Conservation (phyloP, 2,113 vertebrate genomes). For the Melanerpes aurifrons region DNA sequence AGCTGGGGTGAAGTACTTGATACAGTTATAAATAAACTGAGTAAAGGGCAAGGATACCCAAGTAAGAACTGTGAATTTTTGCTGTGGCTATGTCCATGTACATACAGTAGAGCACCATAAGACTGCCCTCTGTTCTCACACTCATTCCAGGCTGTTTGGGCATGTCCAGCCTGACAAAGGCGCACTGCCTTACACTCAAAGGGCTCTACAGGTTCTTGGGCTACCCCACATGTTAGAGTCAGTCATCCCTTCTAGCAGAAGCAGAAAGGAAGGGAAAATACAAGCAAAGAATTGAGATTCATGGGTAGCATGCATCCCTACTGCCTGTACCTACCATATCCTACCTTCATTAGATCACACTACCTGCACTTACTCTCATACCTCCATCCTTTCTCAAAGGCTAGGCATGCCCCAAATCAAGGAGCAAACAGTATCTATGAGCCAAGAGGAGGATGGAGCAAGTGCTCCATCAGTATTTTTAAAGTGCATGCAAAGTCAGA, state of each 20-base stretch:
- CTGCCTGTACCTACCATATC: rapidly evolving
- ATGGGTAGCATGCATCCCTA: not conserved
- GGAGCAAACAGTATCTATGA: not conserved
- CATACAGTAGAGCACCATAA: rapidly evolving
- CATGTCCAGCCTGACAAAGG: not conserved
- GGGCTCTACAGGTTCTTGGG: not conserved
- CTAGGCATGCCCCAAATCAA: not conserved
- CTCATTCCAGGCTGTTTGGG: not conserved
- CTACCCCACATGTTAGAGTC: not conserved
- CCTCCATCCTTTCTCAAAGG: not conserved
- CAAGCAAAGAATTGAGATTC: not conserved
- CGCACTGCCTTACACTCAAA: not conserved
- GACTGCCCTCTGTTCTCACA: not conserved
- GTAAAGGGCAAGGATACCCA: not conserved
- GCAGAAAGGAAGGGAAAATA: not conserved
- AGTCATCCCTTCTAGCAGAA: not conserved
- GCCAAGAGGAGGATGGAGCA: not conserved
- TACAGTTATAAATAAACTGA: not conserved
- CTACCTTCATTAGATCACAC: not conserved
- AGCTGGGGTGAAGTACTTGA: not conserved
- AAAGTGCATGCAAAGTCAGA: not conserved
- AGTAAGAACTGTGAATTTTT: not conserved
- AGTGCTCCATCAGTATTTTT: not conserved
- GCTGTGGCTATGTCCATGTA: not conserved
- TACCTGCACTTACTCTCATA: not conserved